phyloP scores from a whole-genome alignment of 2,888 invertebrate species.

The Entomobrya proxima region DNA sequence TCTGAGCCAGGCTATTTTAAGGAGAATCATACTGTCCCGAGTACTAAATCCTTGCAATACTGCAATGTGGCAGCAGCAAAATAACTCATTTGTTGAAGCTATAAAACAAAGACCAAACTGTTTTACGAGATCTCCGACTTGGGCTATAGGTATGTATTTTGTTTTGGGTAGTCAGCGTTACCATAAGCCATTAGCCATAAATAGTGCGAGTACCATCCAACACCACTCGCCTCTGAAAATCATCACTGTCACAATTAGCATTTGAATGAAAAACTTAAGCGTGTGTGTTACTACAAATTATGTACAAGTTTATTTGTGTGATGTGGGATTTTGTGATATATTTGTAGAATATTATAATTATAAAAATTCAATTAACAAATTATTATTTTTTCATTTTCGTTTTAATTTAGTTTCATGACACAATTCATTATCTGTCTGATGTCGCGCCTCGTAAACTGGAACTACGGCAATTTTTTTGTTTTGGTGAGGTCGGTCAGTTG shows the following conservation, averaged over 20 bases:
- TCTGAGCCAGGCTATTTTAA: neutral
- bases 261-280: too few species aligned
- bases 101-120: conserved; percentile 6
- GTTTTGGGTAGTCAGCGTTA: too few species aligned
- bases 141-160: too few species aligned
- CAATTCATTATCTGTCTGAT: conserved; percentile 32
- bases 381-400: neutral
- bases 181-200: too few species aligned
- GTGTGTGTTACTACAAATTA: neutral
- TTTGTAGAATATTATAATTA: conserved; percentile 13
- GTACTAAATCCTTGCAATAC: too few species aligned
- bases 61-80: too few species aligned
- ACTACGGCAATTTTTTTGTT: conserved; percentile 29
- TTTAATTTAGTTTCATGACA: conserved; percentile 39
- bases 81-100: too few species aligned
- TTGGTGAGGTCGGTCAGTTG: conserved; percentile 35
- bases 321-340: neutral
- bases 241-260: too few species aligned
- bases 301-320: neutral
- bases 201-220: too few species aligned
- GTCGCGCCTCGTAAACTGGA: conserved; percentile 33
- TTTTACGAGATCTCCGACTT: neutral
- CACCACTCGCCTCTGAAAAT: too few species aligned
- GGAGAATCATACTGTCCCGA: too few species aligned
- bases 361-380: neutral